phyloP scores from a whole-genome alignment of 1,140 invertebrate genomes.

The Episyrphus balteatus region DNA sequence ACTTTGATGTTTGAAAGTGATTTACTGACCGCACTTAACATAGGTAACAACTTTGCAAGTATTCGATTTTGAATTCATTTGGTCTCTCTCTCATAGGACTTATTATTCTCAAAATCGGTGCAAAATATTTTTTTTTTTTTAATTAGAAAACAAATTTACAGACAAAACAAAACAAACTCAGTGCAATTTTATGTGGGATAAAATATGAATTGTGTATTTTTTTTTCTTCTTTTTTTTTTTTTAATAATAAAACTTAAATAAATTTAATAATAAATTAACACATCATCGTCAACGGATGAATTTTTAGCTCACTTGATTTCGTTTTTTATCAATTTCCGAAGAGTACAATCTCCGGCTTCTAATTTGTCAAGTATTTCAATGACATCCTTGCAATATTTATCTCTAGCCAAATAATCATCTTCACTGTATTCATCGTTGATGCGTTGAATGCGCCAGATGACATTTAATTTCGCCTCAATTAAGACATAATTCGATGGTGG shows the following conservation, averaged over 20 bases:
- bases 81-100: too few species aligned
- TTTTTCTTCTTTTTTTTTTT: background rate
- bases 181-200: too few species aligned
- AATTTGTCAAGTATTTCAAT: conserved; percentile 35
- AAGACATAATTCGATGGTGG: conserved; percentile 31
- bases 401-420: conserved; percentile 28
- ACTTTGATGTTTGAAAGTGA: too few species aligned
- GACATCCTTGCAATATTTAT: conserved; percentile 35
- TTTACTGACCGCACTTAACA: too few species aligned
- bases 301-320: conserved; percentile 16
- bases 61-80: too few species aligned
- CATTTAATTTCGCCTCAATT: conserved; percentile 31
- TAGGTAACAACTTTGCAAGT: too few species aligned
- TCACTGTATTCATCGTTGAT: conserved; percentile 16
- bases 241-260: background rate
- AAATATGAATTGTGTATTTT: background rate
- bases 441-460: conserved; percentile 32
- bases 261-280: too few species aligned
- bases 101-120: too few species aligned
- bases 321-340: conserved; percentile 35
- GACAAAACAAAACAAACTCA: background rate
- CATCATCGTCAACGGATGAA: too few species aligned
- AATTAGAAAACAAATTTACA: background rate
- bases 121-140: too few species aligned
- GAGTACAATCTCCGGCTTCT: conserved; percentile 36